Percentiles rank a stretch among this genome's conserved stretches.
phyloP scores from a whole-genome alignment of 1,140 invertebrate genomes.

The Conus ventricosus region DNA sequence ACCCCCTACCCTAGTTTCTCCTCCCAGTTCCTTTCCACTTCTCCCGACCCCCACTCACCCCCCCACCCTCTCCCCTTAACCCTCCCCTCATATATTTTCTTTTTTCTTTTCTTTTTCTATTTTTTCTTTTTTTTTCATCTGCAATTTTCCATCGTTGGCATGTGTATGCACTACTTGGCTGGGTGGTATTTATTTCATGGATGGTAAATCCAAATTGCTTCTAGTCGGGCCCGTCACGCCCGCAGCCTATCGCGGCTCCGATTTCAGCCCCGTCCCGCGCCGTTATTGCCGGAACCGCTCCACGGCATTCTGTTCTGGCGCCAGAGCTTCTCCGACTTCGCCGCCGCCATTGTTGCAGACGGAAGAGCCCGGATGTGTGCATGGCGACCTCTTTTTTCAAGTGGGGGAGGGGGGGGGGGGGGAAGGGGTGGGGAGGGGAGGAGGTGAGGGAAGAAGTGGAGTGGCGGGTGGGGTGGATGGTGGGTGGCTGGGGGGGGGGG shows the following conservation, averaged over 20 bases:
- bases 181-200: constrained; percentile 26
- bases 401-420: neutral
- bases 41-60: neutral
- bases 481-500: too few species aligned
- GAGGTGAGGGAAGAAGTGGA: too few species aligned
- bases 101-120: neutral
- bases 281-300: constrained; percentile 16
- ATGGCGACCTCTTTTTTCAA: constrained; percentile 7
- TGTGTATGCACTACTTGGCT: neutral
- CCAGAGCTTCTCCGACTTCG: neutral
- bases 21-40: neutral
- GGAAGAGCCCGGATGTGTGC: constrained; percentile 20
- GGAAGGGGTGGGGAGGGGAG: too few species aligned
- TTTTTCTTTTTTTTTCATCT: neutral
- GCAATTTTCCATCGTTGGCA: constrained; percentile 10
- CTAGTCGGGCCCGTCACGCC: constrained; percentile 16
- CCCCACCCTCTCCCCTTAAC: neutral
- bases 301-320: constrained; percentile 14
- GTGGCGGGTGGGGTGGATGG: too few species aligned
- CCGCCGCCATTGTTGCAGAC: constrained; percentile 23
- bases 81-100: neutral
- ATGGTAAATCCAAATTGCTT: constrained; percentile 27
- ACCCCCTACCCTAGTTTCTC: neutral
- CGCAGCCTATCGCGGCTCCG: constrained; percentile 6
- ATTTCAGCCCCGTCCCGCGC: neutral